A percentile compares a stretch with the other conserved stretches of the same genome.
phyloP scores from a whole-genome alignment of 2,888 invertebrate genomes.

The Stratiomys singularior region DNA sequence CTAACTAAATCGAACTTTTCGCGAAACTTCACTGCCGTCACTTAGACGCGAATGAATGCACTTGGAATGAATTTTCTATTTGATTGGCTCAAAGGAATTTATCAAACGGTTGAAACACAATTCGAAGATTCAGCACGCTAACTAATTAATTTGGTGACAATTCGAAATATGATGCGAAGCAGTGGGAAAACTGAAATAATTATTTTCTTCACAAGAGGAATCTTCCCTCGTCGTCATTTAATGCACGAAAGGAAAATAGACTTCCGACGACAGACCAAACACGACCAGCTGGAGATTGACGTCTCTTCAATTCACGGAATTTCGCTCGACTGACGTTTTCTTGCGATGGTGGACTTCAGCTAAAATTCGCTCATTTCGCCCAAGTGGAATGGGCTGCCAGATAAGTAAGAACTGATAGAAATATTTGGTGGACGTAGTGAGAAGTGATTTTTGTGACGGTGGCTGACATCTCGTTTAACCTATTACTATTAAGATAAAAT shows the following conservation, averaged over 20 bases:
- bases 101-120: neutral
- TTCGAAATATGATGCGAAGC: neutral
- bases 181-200: constrained; percentile 26
- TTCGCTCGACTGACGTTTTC: constrained; percentile 55
- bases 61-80: neutral
- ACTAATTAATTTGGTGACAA: neutral
- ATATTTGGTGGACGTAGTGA: neutral
- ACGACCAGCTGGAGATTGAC: constrained; percentile 43
- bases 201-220: neutral
- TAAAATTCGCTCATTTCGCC: constrained; percentile 36
- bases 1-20: neutral
- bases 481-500: no score
- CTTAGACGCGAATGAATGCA: neutral
- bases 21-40: constrained; percentile 13
- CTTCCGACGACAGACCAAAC: constrained; percentile 21
- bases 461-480: no score
- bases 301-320: constrained; percentile 54
- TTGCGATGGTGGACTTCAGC: neutral
- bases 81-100: neutral
- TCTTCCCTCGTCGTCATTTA: neutral
- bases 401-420: neutral
- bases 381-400: neutral
- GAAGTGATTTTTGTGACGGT: neutral
- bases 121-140: neutral
- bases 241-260: constrained; percentile 26